Base-by-base conservation (phyloP, 2,888 invertebrate genomes). In the Parnassius mnemosyne region DNA sequence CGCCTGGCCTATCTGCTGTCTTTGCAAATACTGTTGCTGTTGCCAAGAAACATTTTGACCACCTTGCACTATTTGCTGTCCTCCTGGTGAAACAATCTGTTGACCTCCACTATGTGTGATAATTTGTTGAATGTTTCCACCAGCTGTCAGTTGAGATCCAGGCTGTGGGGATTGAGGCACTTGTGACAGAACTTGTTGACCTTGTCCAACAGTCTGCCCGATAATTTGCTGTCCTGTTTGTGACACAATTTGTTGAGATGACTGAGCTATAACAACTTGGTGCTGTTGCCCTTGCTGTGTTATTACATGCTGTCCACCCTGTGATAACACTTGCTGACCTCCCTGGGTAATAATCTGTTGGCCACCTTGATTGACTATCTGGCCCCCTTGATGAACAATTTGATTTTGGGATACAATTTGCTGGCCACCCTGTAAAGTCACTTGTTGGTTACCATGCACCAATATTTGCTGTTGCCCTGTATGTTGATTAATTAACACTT, bases 1-100 rank as follows among this genome's bases (percentile, higher is more conserved):
- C 0, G 91, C 91, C 68, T 92, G 93, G 44, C 88, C 90, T 13
- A 90, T 89, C 67, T 92, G 92, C 69, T 93, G 93, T 50, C 91
- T 81, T 68, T 89, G 89, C 68, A 92, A 76, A 63, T 91, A 92
- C 68, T 91, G 92, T 67, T 92, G 92, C 64, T 92, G 92, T 66
- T 90, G 91, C 90, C 90, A 90, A 0, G 89, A 81, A 10, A 91
- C 89, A 74, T 85, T 88, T 72, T 88, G 92, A 2, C 86, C 87
- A 11, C 87, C 88, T 70, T 87, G 89, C 10, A 90, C 86, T 25
- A 89, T 83, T 65, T 89, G 89, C 64, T 89, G 89, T 0, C 88
- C 89, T 0, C 89, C 88, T 0, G 91, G 90, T 0, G 90, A 87
- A 9, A 91, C 86, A 42, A 92, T 87, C 71, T 92, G 91, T 70